Percentiles rank a stretch among this genome's conserved stretches.
Evolutionary conservation across 2,797 vertebrate species (phyloP).

Genomic region (Xenops minutus): DNA sequence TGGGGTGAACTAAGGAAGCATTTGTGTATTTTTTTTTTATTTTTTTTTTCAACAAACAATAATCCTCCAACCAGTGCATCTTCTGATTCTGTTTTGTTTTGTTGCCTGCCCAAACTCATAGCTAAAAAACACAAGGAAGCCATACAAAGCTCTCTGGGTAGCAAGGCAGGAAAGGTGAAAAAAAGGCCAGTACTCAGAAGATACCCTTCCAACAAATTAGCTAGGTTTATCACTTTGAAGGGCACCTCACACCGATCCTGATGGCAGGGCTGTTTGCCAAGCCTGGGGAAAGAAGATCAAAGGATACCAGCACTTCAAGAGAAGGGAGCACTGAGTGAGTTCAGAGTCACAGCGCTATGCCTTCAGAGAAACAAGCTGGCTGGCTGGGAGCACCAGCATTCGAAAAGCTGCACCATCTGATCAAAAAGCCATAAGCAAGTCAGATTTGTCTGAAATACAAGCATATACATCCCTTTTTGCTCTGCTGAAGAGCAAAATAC

Average conservation of each 20-base stretch:
- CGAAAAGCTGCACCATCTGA: not conserved
- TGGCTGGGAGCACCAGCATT: not conserved
- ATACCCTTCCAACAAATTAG: not conserved
- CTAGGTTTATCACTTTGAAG: not conserved
- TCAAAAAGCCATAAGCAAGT: not conserved
- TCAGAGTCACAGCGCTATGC: not conserved
- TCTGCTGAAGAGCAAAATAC: not conserved
- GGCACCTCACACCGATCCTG: not conserved
- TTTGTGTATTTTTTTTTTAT: not conserved
- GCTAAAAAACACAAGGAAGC: not conserved
- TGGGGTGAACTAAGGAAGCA: not conserved
- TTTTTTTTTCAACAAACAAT: not conserved
- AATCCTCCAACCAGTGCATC: not conserved
- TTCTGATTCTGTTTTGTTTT: not conserved
- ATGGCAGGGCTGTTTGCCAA: not conserved
- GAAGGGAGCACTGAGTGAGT: not conserved
- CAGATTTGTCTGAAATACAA: not conserved
- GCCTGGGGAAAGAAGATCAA: slow-evolving; percentile 7
- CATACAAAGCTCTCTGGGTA: not conserved
- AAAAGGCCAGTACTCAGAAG: not conserved
- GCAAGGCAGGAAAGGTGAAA: not conserved
- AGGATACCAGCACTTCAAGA: not conserved
- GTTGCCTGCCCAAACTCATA: not conserved
- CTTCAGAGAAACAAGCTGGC: not conserved
- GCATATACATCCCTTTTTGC: not conserved